These are phyloP conservation scores for Andricus quercusramuli DNA, from an alignment of 2,888 invertebrate species.

Conservation along the genomic window DNA sequence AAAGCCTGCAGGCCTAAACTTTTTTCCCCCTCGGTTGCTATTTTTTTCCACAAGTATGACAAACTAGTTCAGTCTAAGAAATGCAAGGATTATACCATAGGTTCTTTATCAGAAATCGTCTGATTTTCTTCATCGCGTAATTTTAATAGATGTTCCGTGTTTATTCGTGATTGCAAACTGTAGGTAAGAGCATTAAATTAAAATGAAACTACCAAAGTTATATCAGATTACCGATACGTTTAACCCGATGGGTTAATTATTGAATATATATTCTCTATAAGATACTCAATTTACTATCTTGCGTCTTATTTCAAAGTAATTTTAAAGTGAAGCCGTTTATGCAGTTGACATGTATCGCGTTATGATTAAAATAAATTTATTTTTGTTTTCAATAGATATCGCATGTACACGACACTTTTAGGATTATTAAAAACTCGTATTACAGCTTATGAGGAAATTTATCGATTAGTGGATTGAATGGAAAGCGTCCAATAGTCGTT, in stretches of 20 bases:
- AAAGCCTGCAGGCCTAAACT: constrained; percentile 7
- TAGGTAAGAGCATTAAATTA: neutral
- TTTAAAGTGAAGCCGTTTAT: neutral
- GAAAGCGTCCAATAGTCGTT: constrained; percentile 32
- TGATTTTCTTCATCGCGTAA: constrained; percentile 1
- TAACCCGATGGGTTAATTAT: neutral
- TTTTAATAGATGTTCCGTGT: neutral
- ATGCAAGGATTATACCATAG: constrained; percentile 22
- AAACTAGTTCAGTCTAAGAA: constrained; percentile 32
- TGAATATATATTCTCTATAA: neutral
- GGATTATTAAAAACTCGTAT: constrained; percentile 36
- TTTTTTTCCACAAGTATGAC: constrained; percentile 33
- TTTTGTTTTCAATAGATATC: constrained; percentile 23
- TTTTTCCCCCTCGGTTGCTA: constrained; percentile 13
- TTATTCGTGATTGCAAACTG: neutral
- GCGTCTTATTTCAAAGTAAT: neutral
- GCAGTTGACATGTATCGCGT: neutral
- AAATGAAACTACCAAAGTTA: neutral
- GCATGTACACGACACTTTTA: constrained; percentile 17
- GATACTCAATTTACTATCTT: neutral
- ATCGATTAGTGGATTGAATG: constrained; percentile 37
- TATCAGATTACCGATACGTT: neutral
- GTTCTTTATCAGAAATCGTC: constrained; percentile 15
- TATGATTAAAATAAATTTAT: neutral
- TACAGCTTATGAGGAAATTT: constrained; percentile 35